Conservation (phyloP, 2,797 vertebrate genomes). For the Myoxocephalus aenaeus region DNA sequence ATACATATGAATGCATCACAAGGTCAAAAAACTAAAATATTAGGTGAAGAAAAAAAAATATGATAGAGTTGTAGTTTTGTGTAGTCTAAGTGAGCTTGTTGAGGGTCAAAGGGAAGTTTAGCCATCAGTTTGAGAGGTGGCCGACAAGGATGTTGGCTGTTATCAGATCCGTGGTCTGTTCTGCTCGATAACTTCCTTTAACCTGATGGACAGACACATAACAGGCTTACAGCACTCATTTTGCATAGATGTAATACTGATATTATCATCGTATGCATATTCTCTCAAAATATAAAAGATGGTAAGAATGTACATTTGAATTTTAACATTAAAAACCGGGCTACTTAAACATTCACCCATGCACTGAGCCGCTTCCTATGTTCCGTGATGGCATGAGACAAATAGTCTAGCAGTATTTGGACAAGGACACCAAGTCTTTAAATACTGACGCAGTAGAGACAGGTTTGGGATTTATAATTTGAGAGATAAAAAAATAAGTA, state of each 20-base stretch:
- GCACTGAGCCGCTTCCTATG: not conserved
- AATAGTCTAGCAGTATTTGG: not conserved
- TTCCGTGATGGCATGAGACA: not conserved
- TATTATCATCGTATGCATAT: not conserved
- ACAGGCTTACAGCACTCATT: not conserved
- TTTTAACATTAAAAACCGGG: not conserved
- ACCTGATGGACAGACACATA: not conserved
- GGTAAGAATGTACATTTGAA: not conserved
- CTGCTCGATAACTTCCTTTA: not conserved
- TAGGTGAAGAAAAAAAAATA: not conserved
- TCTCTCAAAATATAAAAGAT: not conserved
- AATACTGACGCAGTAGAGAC: not conserved
- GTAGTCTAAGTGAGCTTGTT: not conserved
- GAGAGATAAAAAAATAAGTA: not conserved
- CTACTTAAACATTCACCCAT: not conserved
- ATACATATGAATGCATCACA: not conserved
- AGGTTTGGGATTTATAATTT: not conserved
- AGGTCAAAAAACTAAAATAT: not conserved
- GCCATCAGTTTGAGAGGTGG: not conserved
- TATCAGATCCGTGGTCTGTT: constrained; percentile 9
- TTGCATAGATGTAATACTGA: constrained; percentile 4
- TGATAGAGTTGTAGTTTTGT: not conserved
- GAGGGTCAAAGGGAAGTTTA: not conserved
- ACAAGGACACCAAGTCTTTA: not conserved
- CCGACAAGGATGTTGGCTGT: not conserved